Evolutionary conservation across 2,113 vertebrate species (phyloP), one percentile per base, ranked within the genome.

Genomic region (Pithys albifrons): DNA sequence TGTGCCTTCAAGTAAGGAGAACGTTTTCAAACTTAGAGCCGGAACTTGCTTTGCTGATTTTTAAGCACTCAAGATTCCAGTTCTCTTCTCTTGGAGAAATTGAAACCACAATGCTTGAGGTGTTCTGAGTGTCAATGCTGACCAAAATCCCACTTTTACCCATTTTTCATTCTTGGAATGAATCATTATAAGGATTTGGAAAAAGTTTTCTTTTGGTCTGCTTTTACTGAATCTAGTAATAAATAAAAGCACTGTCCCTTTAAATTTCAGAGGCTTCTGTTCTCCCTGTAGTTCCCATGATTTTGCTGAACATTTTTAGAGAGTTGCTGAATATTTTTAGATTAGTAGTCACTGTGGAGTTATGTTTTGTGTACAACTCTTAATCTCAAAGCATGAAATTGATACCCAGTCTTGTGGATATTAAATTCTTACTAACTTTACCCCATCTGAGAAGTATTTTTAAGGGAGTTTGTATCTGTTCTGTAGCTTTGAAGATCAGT

Each of bases 401-500:
- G n/a, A 43, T 89, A 49, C 52, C 39, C 77, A 65, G n/a, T 88
- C 33, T 64, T 28, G 11, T 45, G 43, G 65, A 85, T 90, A 59
- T 27, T 71, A 79, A 88, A 23, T 75, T 85, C 61, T 79, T 88
- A 39, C 15, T 59, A 70, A 73, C 25, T 93, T 89, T 49, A 43
- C 19, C 45, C 23, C 15, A 70, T 49, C 59, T 79, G 43, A 77
- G 62, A 86, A 82, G 54, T 91, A 46, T 15, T 85, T 69, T 93
- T 75, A 91, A 78, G 46, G 35, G 10, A 69, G 5, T 89, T 78
- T 84, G 67, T 95, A 58, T 97, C 66, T 65, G 14, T 70, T 87
- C 41, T 23, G 24, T 95, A 99, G 99, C 80, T 99, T 99, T 98
- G 98, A 99, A 90, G 97, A 97, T 78, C 98, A 97, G 74, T 98